These are phyloP conservation scores for Cremastinae sp. DNA, from an alignment of 2,888 invertebrate species.

Conservation along the genomic window DNA sequence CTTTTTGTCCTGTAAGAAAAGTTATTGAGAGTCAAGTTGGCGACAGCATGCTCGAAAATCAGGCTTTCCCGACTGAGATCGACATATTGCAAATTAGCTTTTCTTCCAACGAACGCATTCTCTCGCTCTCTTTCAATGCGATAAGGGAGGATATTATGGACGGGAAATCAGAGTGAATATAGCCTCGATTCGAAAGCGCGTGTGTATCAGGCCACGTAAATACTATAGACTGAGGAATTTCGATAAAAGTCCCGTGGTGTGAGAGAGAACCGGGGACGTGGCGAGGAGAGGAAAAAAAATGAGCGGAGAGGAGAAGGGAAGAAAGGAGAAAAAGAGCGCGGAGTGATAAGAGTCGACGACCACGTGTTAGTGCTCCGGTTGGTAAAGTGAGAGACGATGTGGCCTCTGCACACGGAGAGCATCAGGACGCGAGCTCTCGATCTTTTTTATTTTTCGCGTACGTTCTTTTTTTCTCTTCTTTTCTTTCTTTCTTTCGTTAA, in stretches of 20 bases:
- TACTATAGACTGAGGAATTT: conserved; percentile 35
- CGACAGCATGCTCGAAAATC: no score
- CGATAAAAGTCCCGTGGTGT: conserved; percentile 41
- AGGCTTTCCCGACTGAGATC: background rate
- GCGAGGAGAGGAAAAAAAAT: no score
- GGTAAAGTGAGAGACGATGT: conserved; percentile 21
- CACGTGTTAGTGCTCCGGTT: conserved; percentile 15
- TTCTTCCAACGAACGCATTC: background rate
- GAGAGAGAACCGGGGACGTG: no score
- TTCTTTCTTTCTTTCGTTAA: conserved; percentile 10
- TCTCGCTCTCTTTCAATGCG: background rate
- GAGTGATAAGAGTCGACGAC: conserved; percentile 17
- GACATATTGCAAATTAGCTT: background rate
- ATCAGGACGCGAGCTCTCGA: conserved; percentile 26
- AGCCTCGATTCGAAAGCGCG: background rate
- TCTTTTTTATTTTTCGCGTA: background rate
- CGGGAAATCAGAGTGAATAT: conserved; percentile 23
- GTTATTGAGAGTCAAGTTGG: no score
- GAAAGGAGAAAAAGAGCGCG: background rate
- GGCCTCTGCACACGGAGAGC: conserved; percentile 8
- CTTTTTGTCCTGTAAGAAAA: no score
- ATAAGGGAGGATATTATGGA: conserved; percentile 28
- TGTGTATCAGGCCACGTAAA: background rate
- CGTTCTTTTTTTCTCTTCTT: background rate
- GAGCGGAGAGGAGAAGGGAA: no score